Base-by-base conservation (phyloP, 2,888 invertebrate genomes). In the Portevinia maculata region DNA sequence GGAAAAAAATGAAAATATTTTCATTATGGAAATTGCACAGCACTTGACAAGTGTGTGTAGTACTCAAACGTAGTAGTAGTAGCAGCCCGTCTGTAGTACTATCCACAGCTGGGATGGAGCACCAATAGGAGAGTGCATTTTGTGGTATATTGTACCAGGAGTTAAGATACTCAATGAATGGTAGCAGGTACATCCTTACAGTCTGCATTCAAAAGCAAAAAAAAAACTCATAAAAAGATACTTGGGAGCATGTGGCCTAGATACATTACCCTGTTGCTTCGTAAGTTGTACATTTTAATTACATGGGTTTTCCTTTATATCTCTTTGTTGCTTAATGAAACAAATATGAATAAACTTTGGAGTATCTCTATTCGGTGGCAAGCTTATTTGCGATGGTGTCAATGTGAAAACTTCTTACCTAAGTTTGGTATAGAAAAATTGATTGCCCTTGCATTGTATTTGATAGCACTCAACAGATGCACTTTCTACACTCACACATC, bases 11-110 rank as follows among this genome's bases (percentile, higher is more conserved):
- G 46, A 52, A 69, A 17, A 62, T 57, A 50, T 81, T 81, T 83
- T 83, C 83, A 83, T 83, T 83, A 83, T 83, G 83, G 67, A 83
- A 83, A 83, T 83, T 83, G 83, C 78, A 78, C 24, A 78, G 60
- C 71, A 83, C 83, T 83, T 83, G 83, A 67, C 67, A 39, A 65
- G 59, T 81, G 64, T 81, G 52, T 81, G 70, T 81, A 83, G 60
- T 78, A 83, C 78, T 83, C 78, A 34, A 71, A 44, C 83, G 83
- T 83, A 83, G 78, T 81, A 83, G 81, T 59, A 64, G 76, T 53
- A 70, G 70, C 30, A 53, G 48, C 55, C 53, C 34, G 71, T 71
- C 55, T 44, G 60, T 71, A 62, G 64, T 71, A 71, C 79, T 70
- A 64, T 62, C 30, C 50, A 55, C 76, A 83, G 70, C 70, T 76